Conservation (phyloP, 2,888 invertebrate genomes). For the Drosophila kambysellisi region DNA sequence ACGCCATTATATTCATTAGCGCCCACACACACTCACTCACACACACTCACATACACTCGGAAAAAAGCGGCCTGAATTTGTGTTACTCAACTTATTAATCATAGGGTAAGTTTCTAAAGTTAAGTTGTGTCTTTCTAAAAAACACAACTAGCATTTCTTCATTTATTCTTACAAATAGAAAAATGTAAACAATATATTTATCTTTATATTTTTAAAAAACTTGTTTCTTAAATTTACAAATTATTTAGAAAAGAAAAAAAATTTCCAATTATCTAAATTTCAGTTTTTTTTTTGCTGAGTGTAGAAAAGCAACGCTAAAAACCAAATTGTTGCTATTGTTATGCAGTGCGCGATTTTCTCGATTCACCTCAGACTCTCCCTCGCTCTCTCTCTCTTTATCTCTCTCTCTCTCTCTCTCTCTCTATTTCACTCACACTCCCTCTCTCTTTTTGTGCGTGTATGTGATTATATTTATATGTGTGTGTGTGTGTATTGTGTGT, state of each 20-base stretch:
- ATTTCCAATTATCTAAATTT: neutral
- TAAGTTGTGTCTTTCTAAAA: neutral
- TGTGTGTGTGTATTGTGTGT: slow-evolving; percentile 19
- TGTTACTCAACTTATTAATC: neutral
- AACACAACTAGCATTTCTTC: fast-evolving
- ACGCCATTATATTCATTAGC: slow-evolving; percentile 80
- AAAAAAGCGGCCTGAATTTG: neutral
- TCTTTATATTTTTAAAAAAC: neutral
- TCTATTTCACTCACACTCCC: neutral
- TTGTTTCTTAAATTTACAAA: neutral
- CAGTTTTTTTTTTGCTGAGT: neutral
- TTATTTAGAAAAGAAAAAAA: neutral
- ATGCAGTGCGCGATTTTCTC: slow-evolving; percentile 66
- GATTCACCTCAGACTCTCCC: slow-evolving; percentile 1
- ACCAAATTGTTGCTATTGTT: slow-evolving; percentile 76
- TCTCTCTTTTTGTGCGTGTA: slow-evolving; percentile 4
- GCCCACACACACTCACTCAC: slow-evolving; percentile 39
- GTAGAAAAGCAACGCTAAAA: slow-evolving; percentile 30
- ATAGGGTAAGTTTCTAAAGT: neutral
- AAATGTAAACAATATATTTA: no score
- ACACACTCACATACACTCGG: slow-evolving; percentile 6
- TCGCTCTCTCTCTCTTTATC: slow-evolving; percentile 1
- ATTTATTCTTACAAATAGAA: neutral
- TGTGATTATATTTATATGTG: slow-evolving; percentile 57
- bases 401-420: neutral